Base-by-base conservation (phyloP, 2,888 invertebrate genomes). In the Crematogaster levior region DNA sequence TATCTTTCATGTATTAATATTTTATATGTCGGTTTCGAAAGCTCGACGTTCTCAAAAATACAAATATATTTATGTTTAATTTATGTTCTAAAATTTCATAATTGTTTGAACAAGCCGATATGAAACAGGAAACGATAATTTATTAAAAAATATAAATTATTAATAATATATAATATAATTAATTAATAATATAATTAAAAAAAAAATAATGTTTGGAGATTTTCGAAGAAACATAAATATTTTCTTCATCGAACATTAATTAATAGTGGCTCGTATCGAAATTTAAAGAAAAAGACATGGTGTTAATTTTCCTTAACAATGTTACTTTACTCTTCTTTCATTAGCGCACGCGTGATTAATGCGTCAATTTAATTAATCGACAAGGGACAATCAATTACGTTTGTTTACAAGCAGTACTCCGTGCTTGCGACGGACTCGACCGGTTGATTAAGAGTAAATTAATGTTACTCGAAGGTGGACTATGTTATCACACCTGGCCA, bases 291-390 rank as follows among this genome's bases (percentile, higher is more conserved):
- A 65, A 40, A 46, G 2, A 51, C 34, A 24, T 73, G 34, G 15
- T 15, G 10, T 27, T 75, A 65, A 40, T 65, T 65, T 51, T 21
- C 75, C 18, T 27, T 15, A 51, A 40, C 75, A 65, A 70, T 21
- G 56, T 68, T 77, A 43, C 18, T 30, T 56, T 75, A 56, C 43
- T 43, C 15, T 81, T 34, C 63, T 61, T 80, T 43, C 81, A 61
- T 68, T 53, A 58, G 56, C 40, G 63, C 34, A 61, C 51, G 24
- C 56, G 56, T 72, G 65, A 70, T 89, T 85, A 88, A 87, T 85
- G 88, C 89, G 79, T 84, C 87, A 87, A 82, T 89, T 88, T 87
- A 88, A 89, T 88, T 88, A 88, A 84, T 86, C 65, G 89, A 89
- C 89, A 86, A 85, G 86, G 77, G 85, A 88, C 88, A 85, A 88